These are phyloP conservation scores for Baronia brevicornis DNA, from an alignment of 2,888 invertebrate species.

Conservation along the genomic window DNA sequence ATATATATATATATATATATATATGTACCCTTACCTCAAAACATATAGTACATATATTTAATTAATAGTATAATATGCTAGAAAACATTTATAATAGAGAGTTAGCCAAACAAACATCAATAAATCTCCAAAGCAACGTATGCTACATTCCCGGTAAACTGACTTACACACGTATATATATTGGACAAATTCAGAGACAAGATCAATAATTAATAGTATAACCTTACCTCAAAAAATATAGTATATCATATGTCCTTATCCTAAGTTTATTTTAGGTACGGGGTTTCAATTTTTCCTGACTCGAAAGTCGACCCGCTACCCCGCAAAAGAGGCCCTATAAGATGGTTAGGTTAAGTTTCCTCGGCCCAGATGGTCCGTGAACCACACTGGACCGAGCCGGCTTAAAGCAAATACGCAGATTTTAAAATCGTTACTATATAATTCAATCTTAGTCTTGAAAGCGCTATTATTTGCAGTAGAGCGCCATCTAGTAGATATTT, in stretches of 20 bases:
- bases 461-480: conserved; percentile 1
- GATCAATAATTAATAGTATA: too few relatives aligned
- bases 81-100: too few relatives aligned
- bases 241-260: not conserved
- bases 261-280: conserved; percentile 25
- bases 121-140: too few relatives aligned
- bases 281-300: conserved; percentile 70
- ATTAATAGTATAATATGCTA: too few relatives aligned
- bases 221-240: not conserved
- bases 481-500: conserved; percentile 9
- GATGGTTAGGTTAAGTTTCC: conserved; percentile 71
- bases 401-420: conserved; percentile 70
- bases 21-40: too few relatives aligned
- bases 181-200: too few relatives aligned
- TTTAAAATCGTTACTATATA: not conserved
- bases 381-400: conserved; percentile 87
- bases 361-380: conserved; percentile 78
- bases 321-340: conserved; percentile 71
- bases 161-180: too few relatives aligned
- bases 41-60: too few relatives aligned
- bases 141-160: too few relatives aligned
- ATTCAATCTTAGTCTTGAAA: conserved; percentile 1
- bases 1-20: too few relatives aligned
- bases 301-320: conserved; percentile 63
- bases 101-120: too few relatives aligned